Conservation (phyloP, 2,888 invertebrate species). For the Choreutis nemorana region DNA sequence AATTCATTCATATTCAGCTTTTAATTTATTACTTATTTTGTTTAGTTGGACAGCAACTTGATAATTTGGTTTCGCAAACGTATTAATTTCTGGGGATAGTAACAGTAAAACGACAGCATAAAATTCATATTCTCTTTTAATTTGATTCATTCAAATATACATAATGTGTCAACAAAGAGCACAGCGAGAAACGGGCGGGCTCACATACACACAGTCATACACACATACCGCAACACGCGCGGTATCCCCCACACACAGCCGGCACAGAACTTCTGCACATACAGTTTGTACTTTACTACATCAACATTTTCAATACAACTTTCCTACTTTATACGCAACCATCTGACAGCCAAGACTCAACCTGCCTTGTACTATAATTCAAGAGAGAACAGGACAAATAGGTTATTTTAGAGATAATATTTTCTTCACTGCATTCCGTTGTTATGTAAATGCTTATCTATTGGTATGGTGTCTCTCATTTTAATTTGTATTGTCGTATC, state of each 20-base stretch:
- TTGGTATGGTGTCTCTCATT: constrained; percentile 48
- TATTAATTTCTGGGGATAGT: too few relatives aligned
- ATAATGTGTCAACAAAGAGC: constrained; percentile 64
- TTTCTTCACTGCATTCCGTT: too few relatives aligned
- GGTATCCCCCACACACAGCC: constrained; percentile 17
- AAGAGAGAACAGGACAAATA: too few relatives aligned
- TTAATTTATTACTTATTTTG: too few relatives aligned
- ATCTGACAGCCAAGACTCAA: too few relatives aligned
- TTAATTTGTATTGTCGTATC: constrained; percentile 59
- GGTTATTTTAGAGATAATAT: too few relatives aligned
- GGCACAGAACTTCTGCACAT: constrained; percentile 53
- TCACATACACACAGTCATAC: constrained; percentile 11
- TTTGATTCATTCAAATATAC: constrained; percentile 67
- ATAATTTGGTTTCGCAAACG: too few relatives aligned
- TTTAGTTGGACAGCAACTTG: too few relatives aligned
- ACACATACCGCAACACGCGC: constrained; percentile 15
- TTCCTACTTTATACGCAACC: too few relatives aligned
- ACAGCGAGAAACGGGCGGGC: constrained; percentile 53
- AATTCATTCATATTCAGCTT: too few relatives aligned
- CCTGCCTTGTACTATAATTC: too few relatives aligned
- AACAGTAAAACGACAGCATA: constrained; percentile 30
- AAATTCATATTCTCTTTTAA: constrained; percentile 65
- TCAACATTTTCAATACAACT: too few relatives aligned
- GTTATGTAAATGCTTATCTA: constrained; percentile 34
- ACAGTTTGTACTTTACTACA: constrained; percentile 63